Evolutionary conservation across 2,888 invertebrate species (phyloP), one percentile per base, ranked within the genome.

Genomic region (Microplitis manilae): DNA sequence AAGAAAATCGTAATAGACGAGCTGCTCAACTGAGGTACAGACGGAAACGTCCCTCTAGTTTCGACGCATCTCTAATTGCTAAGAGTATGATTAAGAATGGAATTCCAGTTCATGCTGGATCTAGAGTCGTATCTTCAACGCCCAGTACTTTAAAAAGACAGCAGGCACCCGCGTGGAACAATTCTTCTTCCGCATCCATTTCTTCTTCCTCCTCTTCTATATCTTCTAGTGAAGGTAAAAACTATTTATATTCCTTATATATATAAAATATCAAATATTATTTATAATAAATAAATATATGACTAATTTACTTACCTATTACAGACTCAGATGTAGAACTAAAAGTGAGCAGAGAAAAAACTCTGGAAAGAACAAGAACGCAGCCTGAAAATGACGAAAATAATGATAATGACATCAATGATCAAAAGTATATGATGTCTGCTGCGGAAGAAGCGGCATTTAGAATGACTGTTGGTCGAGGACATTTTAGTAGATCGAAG

Each of bases 401-500:
- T 7, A 65, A 77, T 6, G 77, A 79, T 17, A 78, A 77, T 67
- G 78, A 79, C 20, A 81, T 75, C 61, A 80, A 74, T 7, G 81
- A 80, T 41, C 76, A 81, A 39, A 83, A 81, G 71, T 79, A 77
- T 20, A 78, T 77, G 13, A 83, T 87, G 83, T 84, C 86, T 6
- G 84, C 86, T 0, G 86, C 84, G 6, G 87, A 87, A 64, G 86
- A 87, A 76, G 84, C 83, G 30, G 87, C 86, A 7, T 86, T 87
- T 68, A 80, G 87, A 61, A 81, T 86, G 74, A 86, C 87, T 68
- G 83, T 86, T 9, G 87, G 87, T n/a, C 80, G 87, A 1, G 87
- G 87, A 9, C 83, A 86, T 77, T 87, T 87, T 64, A 84, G 85
- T 59, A 84, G 85, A n/a, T 86, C 87, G 75, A 87, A 87, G 73